Base-by-base conservation (phyloP, 2,797 vertebrate species). In the Champsocephalus esox region DNA sequence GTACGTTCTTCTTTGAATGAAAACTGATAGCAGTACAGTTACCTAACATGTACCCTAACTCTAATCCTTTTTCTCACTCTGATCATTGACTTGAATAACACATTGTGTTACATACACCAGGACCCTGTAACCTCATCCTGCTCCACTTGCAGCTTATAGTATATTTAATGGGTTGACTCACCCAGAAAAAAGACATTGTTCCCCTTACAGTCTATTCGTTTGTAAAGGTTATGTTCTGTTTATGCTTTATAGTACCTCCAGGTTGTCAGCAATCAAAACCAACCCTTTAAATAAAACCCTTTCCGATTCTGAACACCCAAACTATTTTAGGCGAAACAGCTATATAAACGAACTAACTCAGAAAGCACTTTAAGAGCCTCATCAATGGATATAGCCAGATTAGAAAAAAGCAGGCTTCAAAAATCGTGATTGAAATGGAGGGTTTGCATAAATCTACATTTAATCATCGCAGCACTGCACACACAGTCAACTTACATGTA, bases 1-100 rank as follows among this genome's bases (percentile, higher is more conserved):
- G 44, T 41, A 28, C 0, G 9, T 56, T 71, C 45, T 1, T 38
- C 9, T 16, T 80, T 68, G 73, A 61, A 54, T 71, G 67, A 70
- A 62, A 71, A 43, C 14, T 13, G n/a, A 62, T 44, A 62, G 73
- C 44, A 75, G 64, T 77, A 63, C 75, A 50, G 51, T 77, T 85
- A 76, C 48, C 54, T 75, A 84, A 87, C 57, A 61, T 63, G 69
- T 14, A 50, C 44, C 38, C n/a, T 24, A 38, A 61, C 16, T 67
- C 24, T 41, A 73, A 78, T 84, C 75, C 62, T 70, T 70, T 55
- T 67, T 70, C 28, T 65, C 58, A 60, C 12, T 38, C 43, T 59
- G 45, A 38, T 34, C n/a, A 59, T 65, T 58, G 10, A 67, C 63
- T 74, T 60, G 14, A 13, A 32, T 38, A 65, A 55, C 8, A 67